These are phyloP conservation scores for Dipodomys stephensi DNA, from an alignment of 2,113 vertebrate genomes.

Conservation along the genomic window DNA sequence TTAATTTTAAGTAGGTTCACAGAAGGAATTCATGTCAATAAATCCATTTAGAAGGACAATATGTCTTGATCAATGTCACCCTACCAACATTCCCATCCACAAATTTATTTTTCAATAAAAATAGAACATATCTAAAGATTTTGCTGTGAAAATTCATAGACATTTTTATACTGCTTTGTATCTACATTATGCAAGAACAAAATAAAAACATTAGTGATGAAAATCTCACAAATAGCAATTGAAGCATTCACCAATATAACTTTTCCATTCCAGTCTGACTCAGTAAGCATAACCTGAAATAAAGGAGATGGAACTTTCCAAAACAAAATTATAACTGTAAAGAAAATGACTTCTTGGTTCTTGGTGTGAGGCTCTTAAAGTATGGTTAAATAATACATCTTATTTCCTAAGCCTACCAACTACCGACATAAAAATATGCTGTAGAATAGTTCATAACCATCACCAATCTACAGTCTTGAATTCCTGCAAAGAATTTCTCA, in stretches of 20 bases:
- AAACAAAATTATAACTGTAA: slow-evolving; percentile 40
- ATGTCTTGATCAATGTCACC: too few relatives aligned
- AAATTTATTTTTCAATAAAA: not conserved
- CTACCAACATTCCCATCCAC: too few relatives aligned
- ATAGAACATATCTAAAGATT: not conserved
- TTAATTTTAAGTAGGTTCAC: too few relatives aligned
- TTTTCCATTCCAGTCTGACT: slow-evolving; percentile 11
- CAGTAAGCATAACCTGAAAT: slow-evolving; percentile 4
- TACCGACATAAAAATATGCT: not conserved
- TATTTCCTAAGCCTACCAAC: slow-evolving; percentile 25
- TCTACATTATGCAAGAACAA: not conserved
- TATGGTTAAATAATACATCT: slow-evolving; percentile 22
- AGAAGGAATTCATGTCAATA: too few relatives aligned
- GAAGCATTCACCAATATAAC: not conserved
- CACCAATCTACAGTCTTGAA: not conserved
- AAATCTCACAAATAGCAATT: not conserved
- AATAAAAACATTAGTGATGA: not conserved
- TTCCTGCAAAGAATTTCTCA: not conserved
- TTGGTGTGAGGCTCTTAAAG: not conserved
- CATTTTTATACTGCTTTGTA: slow-evolving; percentile 43
- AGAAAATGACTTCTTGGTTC: slow-evolving; percentile 33
- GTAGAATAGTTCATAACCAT: not conserved
- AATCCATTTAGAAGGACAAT: too few relatives aligned
- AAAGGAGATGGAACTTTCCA: not conserved
- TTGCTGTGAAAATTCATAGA: not conserved